Evolutionary conservation across 35 echinoderm and acorn worm species (phyloP).

Genomic region (Hemicentrotus pulcherrimus): DNA sequence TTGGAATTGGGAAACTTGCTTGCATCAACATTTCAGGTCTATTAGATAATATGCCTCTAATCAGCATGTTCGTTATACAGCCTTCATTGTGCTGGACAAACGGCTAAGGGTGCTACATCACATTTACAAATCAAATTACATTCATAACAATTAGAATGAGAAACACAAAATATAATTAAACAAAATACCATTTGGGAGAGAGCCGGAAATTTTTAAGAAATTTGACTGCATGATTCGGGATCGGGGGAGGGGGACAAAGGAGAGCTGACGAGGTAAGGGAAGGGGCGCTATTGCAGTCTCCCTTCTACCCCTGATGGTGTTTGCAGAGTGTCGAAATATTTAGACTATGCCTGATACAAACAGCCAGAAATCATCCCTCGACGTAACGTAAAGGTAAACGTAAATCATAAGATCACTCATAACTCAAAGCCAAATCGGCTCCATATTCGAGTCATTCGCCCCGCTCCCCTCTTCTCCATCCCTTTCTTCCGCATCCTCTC

Average conservation of each 20-base stretch:
- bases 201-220: neutral
- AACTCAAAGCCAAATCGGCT: neutral
- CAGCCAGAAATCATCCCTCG: conserved; percentile 31
- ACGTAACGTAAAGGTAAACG: neutral
- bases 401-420: neutral
- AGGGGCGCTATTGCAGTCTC: neutral
- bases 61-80: no score
- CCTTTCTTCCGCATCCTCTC: neutral
- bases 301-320: neutral
- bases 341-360: conserved; percentile 19
- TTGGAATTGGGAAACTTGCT: no score
- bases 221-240: no score
- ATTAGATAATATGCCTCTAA: no score
- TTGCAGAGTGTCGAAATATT: neutral
- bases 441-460: neutral
- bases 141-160: neutral
- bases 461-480: neutral
- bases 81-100: no score
- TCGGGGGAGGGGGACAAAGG: neutral
- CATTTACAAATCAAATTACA: no score
- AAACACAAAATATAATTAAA: neutral
- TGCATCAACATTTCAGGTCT: no score
- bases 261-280: neutral
- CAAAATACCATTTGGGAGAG: no score
- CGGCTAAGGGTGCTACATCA: no score